Evolutionary conservation across 1,140 invertebrate genomes (phyloP), one percentile per base, ranked within the genome.

Genomic region (Trigoniulus corallinus): DNA sequence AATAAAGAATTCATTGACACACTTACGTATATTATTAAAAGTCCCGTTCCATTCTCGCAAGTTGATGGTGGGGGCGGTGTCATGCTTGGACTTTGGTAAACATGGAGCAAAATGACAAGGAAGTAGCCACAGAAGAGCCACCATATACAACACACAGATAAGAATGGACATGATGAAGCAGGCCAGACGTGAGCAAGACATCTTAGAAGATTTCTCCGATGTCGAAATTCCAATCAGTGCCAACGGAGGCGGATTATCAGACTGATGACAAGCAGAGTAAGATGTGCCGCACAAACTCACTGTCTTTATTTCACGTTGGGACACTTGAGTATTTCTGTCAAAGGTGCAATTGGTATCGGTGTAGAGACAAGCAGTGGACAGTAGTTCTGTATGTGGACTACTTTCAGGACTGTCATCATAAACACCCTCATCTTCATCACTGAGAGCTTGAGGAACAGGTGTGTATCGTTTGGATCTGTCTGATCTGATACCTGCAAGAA

Each of bases 351-450:
- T 7, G 15, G 29, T 7, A 34, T 34, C 7, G 15, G 15, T 15
- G 15, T 7, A 34, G 7, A 7, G 7, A 7, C 29, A 7, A 34
- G 29, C 7, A 34, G 29, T 34, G 7, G 29, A 34, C 29, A 34
- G 15, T 7, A 34, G 29, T 34, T 34, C 29, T 7, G 29, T 34
- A 7, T 34, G 29, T 34, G 7, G 29, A 34, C 29, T 34, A 34
- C 7, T 7, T 15, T 34, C 29, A 34, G 29, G 29, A 34, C 29
- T 34, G 7, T 34, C 29, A 7, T 34, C 29, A 34, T 7, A 34
- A 34, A 34, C 29, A 7, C 29, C 48, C 3, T 50, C 48, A 4
- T 50, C 48, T 15, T 50, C 48, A 25, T 50, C 48, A 23, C 37
- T 50, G 3, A 50, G 12, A 3, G 25, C 21, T 41, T 50, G 48